These are phyloP conservation scores for Cervus canadensis DNA, from an alignment of 2,113 vertebrate genomes.

Conservation along the genomic window DNA sequence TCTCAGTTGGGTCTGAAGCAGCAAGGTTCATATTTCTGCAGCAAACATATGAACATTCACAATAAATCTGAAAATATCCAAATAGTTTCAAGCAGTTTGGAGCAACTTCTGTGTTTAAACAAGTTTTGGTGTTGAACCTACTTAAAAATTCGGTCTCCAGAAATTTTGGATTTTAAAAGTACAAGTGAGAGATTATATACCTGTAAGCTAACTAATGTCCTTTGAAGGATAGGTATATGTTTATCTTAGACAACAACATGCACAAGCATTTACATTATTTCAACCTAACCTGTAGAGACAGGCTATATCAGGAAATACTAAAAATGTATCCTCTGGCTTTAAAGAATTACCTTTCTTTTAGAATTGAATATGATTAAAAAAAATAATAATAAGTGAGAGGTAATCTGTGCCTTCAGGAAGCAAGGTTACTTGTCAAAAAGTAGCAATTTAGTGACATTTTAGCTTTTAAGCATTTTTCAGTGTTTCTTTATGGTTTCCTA, in stretches of 20 bases:
- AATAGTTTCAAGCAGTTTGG: not conserved
- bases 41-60: not conserved
- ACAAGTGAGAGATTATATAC: not conserved
- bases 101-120: not conserved
- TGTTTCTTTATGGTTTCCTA: not conserved
- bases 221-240: not conserved
- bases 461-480: not conserved
- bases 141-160: not conserved
- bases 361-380: not conserved
- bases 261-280: not conserved
- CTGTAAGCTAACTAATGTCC: not conserved
- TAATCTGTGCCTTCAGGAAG: not conserved
- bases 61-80: not conserved
- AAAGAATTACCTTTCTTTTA: not conserved
- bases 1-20: not conserved
- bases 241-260: not conserved
- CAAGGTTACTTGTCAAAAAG: not conserved
- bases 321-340: not conserved
- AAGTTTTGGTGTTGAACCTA: not conserved
- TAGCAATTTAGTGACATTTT: not conserved
- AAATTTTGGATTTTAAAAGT: not conserved
- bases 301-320: not conserved
- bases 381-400: not conserved
- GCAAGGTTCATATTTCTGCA: not conserved
- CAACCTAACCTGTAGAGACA: not conserved